phyloP scores from a whole-genome alignment of 2,113 vertebrate species.

The Pluvianellus socialis region DNA sequence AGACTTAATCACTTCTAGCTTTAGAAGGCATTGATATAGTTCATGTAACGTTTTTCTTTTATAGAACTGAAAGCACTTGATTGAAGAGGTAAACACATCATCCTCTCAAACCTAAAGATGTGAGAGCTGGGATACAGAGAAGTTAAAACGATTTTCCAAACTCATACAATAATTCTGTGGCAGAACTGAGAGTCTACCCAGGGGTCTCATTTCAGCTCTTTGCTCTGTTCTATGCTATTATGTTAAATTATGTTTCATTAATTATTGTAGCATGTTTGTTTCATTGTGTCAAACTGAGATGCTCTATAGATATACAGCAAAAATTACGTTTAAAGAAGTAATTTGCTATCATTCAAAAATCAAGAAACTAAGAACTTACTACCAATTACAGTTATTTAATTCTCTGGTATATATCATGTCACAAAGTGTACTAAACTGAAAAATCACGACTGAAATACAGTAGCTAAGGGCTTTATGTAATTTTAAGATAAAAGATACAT shows the following conservation, averaged over 20 bases:
- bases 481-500: background rate
- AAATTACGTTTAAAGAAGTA: background rate
- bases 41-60: background rate
- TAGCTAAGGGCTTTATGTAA: background rate
- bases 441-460: background rate
- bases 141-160: background rate
- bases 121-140: background rate
- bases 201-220: background rate
- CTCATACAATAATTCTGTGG: background rate
- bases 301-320: background rate
- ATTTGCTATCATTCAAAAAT: background rate
- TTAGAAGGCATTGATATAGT: background rate
- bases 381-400: background rate
- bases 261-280: background rate
- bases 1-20: background rate
- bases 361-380: background rate
- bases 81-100: background rate
- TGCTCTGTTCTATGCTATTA: background rate
- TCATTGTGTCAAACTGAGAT: background rate
- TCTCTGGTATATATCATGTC: background rate
- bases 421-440: background rate
- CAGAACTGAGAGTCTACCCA: background rate
- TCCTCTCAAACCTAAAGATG: background rate
- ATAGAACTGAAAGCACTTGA: background rate
- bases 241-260: background rate